A percentile compares a stretch with the other conserved stretches of the same genome.
These are phyloP conservation scores for Zaprionus ornatus DNA, from an alignment of 1,140 invertebrate species.

Conservation along the genomic window DNA sequence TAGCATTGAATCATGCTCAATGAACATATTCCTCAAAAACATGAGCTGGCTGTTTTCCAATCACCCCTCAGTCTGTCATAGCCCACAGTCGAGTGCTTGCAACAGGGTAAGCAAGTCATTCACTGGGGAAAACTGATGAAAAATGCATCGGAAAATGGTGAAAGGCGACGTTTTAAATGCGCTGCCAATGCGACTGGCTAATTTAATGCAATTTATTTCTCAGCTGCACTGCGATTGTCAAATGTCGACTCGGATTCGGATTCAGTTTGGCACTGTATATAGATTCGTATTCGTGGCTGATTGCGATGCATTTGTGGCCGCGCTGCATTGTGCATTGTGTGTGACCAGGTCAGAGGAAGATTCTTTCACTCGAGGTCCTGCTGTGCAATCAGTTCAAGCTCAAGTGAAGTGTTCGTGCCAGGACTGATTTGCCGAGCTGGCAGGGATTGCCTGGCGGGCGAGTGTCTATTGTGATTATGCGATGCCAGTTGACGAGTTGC, in stretches of 20 bases:
- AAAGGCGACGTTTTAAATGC: conserved; percentile 39
- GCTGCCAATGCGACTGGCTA: conserved; percentile 40
- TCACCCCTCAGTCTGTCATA: too few species aligned
- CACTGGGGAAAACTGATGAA: conserved; percentile 16
- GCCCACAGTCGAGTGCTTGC: too few species aligned
- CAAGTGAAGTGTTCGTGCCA: conserved; percentile 39
- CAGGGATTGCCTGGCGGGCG: conserved; percentile 54
- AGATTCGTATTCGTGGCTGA: not conserved
- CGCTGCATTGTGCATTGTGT: not conserved
- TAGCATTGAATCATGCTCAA: not conserved
- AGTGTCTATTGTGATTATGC: conserved; percentile 75
- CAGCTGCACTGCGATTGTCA: conserved; percentile 19
- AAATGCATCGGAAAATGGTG: conserved; percentile 40
- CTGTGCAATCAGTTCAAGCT: conserved; percentile 42
- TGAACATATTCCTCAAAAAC: not conserved
- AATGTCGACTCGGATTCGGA: not conserved
- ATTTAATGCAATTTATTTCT: conserved; percentile 51
- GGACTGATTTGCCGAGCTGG: conserved; percentile 33
- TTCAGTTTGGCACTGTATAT: not conserved
- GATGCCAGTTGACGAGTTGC: conserved; percentile 58
- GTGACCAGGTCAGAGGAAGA: conserved; percentile 1
- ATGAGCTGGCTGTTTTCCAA: not conserved
- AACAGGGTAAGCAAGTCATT: not conserved
- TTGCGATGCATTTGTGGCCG: not conserved
- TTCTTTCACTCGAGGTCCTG: conserved; percentile 10